These are phyloP conservation scores for Glyphotaelius pellucidus DNA, from an alignment of 2,888 invertebrate species.

Conservation along the genomic window DNA sequence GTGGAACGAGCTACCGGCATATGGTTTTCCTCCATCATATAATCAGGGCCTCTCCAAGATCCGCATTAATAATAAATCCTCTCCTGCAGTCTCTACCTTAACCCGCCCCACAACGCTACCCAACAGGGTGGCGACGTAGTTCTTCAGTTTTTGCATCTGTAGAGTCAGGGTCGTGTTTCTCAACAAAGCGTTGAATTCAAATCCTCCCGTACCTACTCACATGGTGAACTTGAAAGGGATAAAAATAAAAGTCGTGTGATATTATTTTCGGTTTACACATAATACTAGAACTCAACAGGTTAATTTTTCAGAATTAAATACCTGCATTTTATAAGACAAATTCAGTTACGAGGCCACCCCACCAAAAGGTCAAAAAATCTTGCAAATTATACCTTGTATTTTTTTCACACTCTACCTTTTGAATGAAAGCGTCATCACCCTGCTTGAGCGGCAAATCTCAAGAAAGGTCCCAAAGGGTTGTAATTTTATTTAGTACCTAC, in stretches of 20 bases:
- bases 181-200: not conserved
- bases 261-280: not conserved
- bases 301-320: not conserved
- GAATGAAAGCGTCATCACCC: not conserved
- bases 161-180: no score
- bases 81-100: no score
- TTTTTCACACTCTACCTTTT: not conserved
- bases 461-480: constrained; percentile 17
- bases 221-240: not conserved
- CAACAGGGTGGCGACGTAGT: no score
- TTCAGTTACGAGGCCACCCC: not conserved
- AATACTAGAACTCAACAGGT: constrained; percentile 2
- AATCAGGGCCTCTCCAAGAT: no score
- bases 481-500: not conserved
- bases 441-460: not conserved
- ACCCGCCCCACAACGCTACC: no score
- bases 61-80: no score
- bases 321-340: not conserved
- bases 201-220: not conserved
- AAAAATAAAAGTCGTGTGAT: not conserved
- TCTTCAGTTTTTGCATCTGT: no score
- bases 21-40: no score
- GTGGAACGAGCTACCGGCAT: no score
- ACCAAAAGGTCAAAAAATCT: not conserved
- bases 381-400: not conserved